These are phyloP conservation scores for Tetanocera ferruginea DNA, from an alignment of 2,888 invertebrate genomes.

Conservation along the genomic window DNA sequence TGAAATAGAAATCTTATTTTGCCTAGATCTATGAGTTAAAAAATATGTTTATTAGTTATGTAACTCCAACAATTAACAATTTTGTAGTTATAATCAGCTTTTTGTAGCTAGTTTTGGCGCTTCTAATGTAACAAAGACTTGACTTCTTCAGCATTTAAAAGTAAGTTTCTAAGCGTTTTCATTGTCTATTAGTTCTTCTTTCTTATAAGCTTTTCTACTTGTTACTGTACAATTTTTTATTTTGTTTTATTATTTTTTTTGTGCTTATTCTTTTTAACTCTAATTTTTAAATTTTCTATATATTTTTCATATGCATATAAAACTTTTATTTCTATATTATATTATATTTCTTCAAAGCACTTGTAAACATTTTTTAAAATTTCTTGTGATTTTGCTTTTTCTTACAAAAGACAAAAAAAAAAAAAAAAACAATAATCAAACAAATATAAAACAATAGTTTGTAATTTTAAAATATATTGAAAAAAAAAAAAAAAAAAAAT, in stretches of 20 bases:
- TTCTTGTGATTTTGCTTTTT: slow-evolving; percentile 31
- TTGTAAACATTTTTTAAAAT: background rate
- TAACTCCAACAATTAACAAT: too few relatives aligned
- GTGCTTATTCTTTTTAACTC: background rate
- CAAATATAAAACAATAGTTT: slow-evolving; percentile 54
- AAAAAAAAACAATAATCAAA: slow-evolving; percentile 27
- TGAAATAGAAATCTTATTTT: background rate
- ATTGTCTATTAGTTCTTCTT: background rate
- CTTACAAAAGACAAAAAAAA: slow-evolving; percentile 25
- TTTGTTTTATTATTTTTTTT: background rate
- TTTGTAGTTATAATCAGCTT: too few relatives aligned
- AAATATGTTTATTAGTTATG: too few relatives aligned
- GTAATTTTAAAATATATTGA: slow-evolving; percentile 43
- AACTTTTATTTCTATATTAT: background rate
- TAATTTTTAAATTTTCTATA: background rate
- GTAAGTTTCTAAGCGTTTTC: background rate
- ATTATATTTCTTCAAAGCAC: too few relatives aligned
- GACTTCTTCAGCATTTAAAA: background rate
- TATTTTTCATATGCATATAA: background rate
- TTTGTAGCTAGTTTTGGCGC: too few relatives aligned
- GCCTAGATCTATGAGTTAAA: background rate
- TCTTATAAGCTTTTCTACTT: background rate
- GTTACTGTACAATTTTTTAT: background rate
- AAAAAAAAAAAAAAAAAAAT: slow-evolving; percentile 49
- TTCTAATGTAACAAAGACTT: too few relatives aligned